Conservation (phyloP, 2,113 vertebrate genomes). For the Lynx canadensis region DNA sequence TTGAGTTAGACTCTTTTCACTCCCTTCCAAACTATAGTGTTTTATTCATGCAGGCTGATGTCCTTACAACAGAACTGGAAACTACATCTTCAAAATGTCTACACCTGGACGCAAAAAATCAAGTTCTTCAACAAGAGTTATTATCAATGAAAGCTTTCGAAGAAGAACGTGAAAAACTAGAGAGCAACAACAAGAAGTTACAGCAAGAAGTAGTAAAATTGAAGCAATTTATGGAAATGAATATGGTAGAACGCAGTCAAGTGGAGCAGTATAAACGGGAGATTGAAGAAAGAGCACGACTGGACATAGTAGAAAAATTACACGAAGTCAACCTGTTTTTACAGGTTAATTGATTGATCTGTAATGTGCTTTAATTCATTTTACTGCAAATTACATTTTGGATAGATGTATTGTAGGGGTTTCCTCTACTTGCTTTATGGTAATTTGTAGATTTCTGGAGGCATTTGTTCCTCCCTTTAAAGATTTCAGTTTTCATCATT, state of each 20-base stretch:
- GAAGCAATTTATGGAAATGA: conserved; percentile 84
- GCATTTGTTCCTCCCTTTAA: not conserved
- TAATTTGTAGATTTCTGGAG: not conserved
- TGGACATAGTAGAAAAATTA: conserved; percentile 91
- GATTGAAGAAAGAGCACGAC: conserved; percentile 88
- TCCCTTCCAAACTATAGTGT: not conserved
- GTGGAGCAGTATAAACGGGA: conserved; percentile 90
- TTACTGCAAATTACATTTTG: not conserved
- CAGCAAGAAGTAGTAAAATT: conserved; percentile 87
- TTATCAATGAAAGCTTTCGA: conserved; percentile 82
- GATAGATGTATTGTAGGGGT: not conserved
- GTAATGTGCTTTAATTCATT: not conserved
- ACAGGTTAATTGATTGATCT: conserved; percentile 86
- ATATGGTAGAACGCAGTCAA: conserved; percentile 84
- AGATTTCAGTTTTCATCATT: not conserved
- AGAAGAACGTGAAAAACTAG: conserved; percentile 86
- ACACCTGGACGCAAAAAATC: conserved; percentile 87
- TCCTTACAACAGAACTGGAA: conserved; percentile 90
- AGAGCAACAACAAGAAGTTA: conserved; percentile 86
- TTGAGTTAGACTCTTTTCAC: not conserved
- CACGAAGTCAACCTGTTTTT: conserved; percentile 95
- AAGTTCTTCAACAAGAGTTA: conserved; percentile 89
- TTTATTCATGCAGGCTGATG: conserved; percentile 84
- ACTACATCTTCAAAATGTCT: conserved; percentile 82
- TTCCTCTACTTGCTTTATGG: not conserved